These are phyloP conservation scores for Trissolcus brochymenae DNA, from an alignment of 2,888 invertebrate species.

Conservation along the genomic window DNA sequence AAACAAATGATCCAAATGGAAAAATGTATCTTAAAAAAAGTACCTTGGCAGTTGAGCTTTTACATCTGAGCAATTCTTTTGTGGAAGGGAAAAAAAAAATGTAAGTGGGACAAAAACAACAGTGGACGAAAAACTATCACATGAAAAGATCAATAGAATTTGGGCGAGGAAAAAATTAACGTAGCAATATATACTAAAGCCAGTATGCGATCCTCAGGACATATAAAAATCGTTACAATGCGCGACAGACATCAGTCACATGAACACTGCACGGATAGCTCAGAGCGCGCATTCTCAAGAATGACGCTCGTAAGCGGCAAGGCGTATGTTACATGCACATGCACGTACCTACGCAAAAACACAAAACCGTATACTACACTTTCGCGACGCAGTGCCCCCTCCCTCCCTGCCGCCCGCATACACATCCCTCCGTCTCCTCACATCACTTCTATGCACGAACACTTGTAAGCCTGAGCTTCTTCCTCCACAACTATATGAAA, in stretches of 20 bases:
- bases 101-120: no score
- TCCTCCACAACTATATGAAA: no score
- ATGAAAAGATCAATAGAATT: no score
- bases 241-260: slow-evolving; percentile 51
- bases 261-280: slow-evolving; percentile 48
- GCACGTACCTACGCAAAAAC: slow-evolving; percentile 53
- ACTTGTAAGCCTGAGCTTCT: neutral
- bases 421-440: slow-evolving; percentile 23
- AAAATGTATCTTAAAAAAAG: no score
- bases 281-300: slow-evolving; percentile 49
- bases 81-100: no score
- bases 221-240: slow-evolving; percentile 50
- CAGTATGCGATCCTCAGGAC: neutral
- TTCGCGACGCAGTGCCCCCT: slow-evolving; percentile 41
- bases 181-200: neutral
- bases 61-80: no score
- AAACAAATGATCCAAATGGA: no score
- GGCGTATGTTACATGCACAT: slow-evolving; percentile 52
- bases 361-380: slow-evolving; percentile 46
- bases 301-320: slow-evolving; percentile 50
- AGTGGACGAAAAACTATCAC: no score
- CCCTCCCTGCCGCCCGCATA: slow-evolving; percentile 25
- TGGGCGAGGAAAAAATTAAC: neutral
- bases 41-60: no score
- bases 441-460: slow-evolving; percentile 2